phyloP scores from a whole-genome alignment of 2,888 invertebrate genomes.

The Penaeus monodon region DNA sequence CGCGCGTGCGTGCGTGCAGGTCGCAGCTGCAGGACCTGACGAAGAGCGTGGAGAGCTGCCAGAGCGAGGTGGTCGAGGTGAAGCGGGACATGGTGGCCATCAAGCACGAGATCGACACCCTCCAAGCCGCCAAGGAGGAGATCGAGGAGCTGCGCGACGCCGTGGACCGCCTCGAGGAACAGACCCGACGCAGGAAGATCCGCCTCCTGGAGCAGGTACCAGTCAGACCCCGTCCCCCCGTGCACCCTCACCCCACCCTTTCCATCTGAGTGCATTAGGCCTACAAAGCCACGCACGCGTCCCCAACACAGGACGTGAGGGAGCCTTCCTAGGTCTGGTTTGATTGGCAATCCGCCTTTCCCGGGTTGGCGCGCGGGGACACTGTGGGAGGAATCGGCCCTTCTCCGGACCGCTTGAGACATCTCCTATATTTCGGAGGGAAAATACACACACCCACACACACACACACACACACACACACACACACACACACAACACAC shows the following conservation, averaged over 20 bases:
- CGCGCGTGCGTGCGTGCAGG: constrained; percentile 26
- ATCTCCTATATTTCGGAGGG: neutral
- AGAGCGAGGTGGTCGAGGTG: constrained; percentile 80
- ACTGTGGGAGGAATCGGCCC: no score
- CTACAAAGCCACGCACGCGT: neutral
- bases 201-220: constrained; percentile 90
- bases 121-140: constrained; percentile 94
- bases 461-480: neutral
- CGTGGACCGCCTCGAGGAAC: constrained; percentile 91
- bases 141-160: constrained; percentile 92
- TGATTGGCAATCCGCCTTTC: neutral
- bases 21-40: constrained; percentile 64
- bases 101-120: constrained; percentile 92
- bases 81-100: constrained; percentile 96
- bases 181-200: constrained; percentile 89
- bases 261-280: neutral
- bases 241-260: neutral
- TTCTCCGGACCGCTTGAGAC: neutral
- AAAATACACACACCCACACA: neutral
- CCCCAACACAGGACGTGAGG: no score
- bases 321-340: neutral
- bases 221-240: neutral
- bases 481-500: neutral
- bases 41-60: constrained; percentile 85
- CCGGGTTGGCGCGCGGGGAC: neutral